A percentile compares a stretch with the other conserved stretches of the same genome.
phyloP scores from a whole-genome alignment of 2,888 invertebrate genomes.

The Drosophila testacea region DNA sequence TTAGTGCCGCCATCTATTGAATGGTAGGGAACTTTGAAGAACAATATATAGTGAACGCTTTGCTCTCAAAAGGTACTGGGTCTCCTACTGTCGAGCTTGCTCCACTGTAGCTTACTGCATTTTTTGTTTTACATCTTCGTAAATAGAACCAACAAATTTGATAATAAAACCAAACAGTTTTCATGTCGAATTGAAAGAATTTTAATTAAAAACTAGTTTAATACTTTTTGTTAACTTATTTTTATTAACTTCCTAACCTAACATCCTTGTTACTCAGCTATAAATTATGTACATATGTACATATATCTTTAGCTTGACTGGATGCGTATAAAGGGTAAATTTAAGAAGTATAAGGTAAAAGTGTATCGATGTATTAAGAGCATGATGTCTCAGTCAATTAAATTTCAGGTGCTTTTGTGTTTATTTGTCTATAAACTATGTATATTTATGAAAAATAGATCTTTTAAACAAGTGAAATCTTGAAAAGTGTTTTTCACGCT shows the following conservation, averaged over 20 bases:
- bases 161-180: slow-evolving; percentile 3
- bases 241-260: slow-evolving; percentile 1
- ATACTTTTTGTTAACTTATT: neutral
- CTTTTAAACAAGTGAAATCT: slow-evolving; percentile 7
- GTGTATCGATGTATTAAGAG: neutral
- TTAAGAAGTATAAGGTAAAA: neutral
- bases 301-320: neutral
- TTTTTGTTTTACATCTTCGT: neutral
- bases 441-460: slow-evolving; percentile 10
- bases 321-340: neutral
- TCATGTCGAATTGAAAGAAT: neutral
- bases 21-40: no score
- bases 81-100: no score
- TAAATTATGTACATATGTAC: neutral
- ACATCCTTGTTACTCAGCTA: neutral
- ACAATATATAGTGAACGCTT: no score
- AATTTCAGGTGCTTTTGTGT: slow-evolving; percentile 1
- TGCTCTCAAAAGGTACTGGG: no score
- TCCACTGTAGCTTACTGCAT: no score
- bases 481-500: slow-evolving; percentile 13
- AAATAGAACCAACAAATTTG: slow-evolving; percentile 2
- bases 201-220: neutral
- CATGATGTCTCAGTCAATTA: slow-evolving; percentile 7
- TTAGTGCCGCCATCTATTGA: no score
- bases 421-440: slow-evolving; percentile 1